These are phyloP conservation scores for Gymnarchus niloticus DNA, from an alignment of 2,113 vertebrate genomes.

Conservation along the genomic window DNA sequence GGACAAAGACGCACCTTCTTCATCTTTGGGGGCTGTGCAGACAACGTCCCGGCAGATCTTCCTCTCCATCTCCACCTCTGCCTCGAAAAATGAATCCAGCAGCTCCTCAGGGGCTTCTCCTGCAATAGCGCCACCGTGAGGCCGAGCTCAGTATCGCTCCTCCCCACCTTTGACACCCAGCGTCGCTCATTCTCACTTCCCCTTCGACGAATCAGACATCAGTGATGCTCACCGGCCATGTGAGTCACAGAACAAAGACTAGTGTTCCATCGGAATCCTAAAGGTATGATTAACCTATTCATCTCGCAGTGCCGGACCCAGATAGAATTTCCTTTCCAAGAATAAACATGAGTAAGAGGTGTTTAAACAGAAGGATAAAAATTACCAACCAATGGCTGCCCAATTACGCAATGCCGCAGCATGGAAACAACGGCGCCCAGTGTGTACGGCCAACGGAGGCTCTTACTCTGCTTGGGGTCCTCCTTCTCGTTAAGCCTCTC, in stretches of 20 bases:
- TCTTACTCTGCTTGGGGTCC: slow-evolving; percentile 80
- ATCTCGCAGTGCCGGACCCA: not conserved
- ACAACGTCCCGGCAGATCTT: slow-evolving; percentile 93
- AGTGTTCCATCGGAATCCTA: not conserved
- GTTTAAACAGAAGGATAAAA: not conserved
- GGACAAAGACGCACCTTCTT: slow-evolving; percentile 75
- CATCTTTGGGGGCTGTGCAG: slow-evolving; percentile 91
- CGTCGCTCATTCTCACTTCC: not conserved
- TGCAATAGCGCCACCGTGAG: slow-evolving; percentile 27
- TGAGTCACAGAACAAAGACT: not conserved
- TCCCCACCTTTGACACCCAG: too few species aligned
- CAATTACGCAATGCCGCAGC: not conserved
- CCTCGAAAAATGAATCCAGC: slow-evolving; percentile 93
- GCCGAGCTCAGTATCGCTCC: too few species aligned
- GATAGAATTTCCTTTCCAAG: not conserved
- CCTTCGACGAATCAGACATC: not conserved
- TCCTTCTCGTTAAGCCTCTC: slow-evolving; percentile 85
- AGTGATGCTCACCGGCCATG: not conserved
- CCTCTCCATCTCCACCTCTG: slow-evolving; percentile 97
- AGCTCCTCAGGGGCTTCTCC: slow-evolving; percentile 85
- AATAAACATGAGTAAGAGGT: not conserved
- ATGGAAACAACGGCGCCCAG: not conserved
- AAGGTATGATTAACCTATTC: not conserved
- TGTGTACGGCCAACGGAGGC: not conserved
- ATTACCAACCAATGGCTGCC: not conserved